These are phyloP conservation scores for Marcusenius ussheri DNA, from an alignment of 2,113 vertebrate species.

Conservation along the genomic window DNA sequence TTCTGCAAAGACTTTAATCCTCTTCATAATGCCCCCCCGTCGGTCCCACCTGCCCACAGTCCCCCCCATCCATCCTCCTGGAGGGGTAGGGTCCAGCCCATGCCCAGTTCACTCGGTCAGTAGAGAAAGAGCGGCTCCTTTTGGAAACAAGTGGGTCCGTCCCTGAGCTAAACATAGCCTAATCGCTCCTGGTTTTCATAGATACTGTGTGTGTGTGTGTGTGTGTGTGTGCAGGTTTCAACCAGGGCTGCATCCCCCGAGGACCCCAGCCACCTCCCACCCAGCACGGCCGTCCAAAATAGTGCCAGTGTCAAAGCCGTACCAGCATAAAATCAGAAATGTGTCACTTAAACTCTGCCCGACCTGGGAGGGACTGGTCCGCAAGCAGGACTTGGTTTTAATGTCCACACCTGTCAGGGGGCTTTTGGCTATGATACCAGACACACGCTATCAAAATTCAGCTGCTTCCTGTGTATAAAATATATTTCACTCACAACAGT, in stretches of 20 bases:
- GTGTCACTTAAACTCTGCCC: not conserved
- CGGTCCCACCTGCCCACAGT: not conserved
- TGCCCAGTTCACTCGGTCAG: constrained; percentile 10
- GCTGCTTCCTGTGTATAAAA: not conserved
- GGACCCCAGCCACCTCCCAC: constrained; percentile 23
- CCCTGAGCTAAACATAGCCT: not conserved
- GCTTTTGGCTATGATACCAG: not conserved
- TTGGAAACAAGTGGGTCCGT: not conserved
- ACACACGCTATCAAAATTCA: not conserved
- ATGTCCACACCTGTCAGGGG: not conserved
- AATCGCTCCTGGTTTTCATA: not conserved
- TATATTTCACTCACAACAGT: not conserved
- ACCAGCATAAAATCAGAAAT: not conserved
- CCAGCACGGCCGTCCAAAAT: constrained; percentile 25
- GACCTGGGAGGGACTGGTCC: not conserved
- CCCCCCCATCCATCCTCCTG: no score
- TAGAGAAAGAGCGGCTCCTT: not conserved
- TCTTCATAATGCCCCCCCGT: not conserved
- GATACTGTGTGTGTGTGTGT: not conserved
- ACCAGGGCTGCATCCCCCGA: constrained; percentile 18
- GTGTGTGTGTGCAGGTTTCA: not conserved
- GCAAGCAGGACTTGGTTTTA: not conserved
- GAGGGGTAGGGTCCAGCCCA: not conserved
- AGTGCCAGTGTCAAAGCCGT: constrained; percentile 7
- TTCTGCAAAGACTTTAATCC: constrained; percentile 22